Percentiles rank a stretch among this genome's conserved stretches.
phyloP scores from a whole-genome alignment of 2,113 vertebrate genomes.

The Cichladusa arquata region DNA sequence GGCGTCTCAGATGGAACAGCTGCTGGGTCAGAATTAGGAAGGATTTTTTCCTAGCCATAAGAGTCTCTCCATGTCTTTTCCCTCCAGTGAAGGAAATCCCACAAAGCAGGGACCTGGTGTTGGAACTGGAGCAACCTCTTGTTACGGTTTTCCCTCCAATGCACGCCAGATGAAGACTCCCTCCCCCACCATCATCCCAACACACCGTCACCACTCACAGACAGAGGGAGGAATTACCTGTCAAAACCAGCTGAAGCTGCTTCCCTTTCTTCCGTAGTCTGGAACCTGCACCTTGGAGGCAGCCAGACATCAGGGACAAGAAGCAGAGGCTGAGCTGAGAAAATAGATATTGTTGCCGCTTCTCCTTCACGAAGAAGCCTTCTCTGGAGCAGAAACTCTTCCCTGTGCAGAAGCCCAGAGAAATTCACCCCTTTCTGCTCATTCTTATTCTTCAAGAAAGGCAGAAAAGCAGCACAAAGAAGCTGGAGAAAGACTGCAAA shows the following conservation, averaged over 20 bases:
- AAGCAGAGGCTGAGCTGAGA: not conserved
- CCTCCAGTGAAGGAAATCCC: not conserved
- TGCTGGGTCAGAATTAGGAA: constrained; percentile 60
- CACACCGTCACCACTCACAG: not conserved
- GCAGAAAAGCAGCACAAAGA: not conserved
- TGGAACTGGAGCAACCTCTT: not conserved
- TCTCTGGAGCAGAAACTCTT: not conserved
- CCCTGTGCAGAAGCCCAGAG: not conserved
- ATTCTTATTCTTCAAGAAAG: not conserved
- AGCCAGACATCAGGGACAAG: constrained; percentile 29
- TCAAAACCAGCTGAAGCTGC: constrained; percentile 43
- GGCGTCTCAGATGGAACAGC: constrained; percentile 47
- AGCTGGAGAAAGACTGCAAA: constrained; percentile 2
- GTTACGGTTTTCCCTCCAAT: rapidly evolving
- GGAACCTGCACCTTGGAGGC: constrained; percentile 37
- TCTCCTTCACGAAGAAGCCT: not conserved
- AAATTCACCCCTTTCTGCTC: not conserved
- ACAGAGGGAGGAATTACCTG: constrained; percentile 33
- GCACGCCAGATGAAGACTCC: not conserved
- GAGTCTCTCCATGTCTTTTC: not conserved
- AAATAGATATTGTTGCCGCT: not conserved
- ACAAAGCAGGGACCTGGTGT: not conserved
- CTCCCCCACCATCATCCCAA: not conserved
- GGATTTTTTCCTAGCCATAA: constrained; percentile 38
- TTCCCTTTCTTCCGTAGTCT: constrained; percentile 19